Evolutionary conservation across 2,888 invertebrate species (phyloP), one percentile per base, ranked within the genome.

Genomic region (Lordiphosa andalusiaca): DNA sequence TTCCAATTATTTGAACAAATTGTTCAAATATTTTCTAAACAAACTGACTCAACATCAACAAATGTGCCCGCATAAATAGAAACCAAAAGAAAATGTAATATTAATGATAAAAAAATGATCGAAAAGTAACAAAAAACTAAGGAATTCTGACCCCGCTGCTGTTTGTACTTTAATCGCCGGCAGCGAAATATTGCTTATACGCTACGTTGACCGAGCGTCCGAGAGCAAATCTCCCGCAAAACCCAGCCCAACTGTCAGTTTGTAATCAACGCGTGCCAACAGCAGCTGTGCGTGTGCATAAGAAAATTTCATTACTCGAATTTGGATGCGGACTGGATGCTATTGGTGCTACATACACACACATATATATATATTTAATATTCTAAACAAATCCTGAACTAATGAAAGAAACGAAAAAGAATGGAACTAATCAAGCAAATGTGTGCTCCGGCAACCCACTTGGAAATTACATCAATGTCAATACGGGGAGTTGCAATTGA

Each of bases 141-240:
- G 38, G 50, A 63, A 63, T 64, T 64, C 21, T 39, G 38, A 33
- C 47, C 36, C 42, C 50, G 57, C 41, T 57, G 51, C 69, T 72
- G 59, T 71, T 71, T 80, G 81, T 83, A 76, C 81, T 83, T 81
- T 80, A 71, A 70, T 60, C 55, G 73, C 60, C 64, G 68, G 13
- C 19, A 25, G 50, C 9, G 49, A 57, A 33, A 55, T 64, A 82
- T 73, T 82, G 72, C 82, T 72, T 59, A 84, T 80, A 81, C 82
- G 82, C 65, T 50, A 53, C 78, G 70, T 70, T 76, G 64, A 59
- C 44, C 44, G 16, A 33, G 35, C 55, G 33, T 30, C 52, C 44
- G 53, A 65, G 61, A 55, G 53, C 53, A 13, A 44, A 44, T 44
- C 44, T 44, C 44, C 44, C 33, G 44, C 44, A 44, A 44, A 44